These are phyloP conservation scores for Panzeria rudis DNA, from an alignment of 2,888 invertebrate genomes.

Conservation along the genomic window DNA sequence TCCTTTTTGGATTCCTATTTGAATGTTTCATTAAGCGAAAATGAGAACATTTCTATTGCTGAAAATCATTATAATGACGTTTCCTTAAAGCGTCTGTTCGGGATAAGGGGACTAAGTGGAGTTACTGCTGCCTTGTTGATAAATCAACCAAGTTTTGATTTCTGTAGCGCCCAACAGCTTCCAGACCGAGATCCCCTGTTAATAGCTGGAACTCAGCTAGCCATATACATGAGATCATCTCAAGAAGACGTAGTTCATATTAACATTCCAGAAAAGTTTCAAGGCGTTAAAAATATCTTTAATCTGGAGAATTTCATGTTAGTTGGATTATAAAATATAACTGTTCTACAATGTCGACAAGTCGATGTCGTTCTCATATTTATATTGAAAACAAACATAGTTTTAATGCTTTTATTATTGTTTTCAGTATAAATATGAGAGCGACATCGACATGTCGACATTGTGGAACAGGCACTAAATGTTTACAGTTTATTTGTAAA, in stretches of 20 bases:
- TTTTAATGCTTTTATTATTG: no score
- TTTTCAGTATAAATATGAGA: no score
- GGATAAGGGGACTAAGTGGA: conserved; percentile 73
- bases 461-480: no score
- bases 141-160: conserved; percentile 51
- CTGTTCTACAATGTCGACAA: no score
- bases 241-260: conserved; percentile 74
- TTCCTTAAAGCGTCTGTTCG: conserved; percentile 75
- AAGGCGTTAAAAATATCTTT: conserved; percentile 79
- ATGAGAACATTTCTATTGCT: conserved; percentile 76
- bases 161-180: not conserved
- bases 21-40: conserved; percentile 78
- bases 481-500: not conserved
- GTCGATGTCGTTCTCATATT: no score
- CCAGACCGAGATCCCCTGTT: conserved; percentile 55
- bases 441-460: no score
- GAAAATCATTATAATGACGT: conserved; percentile 78
- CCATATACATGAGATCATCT: conserved; percentile 75
- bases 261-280: conserved; percentile 76
- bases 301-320: conserved; percentile 81
- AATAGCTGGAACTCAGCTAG: conserved; percentile 75
- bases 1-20: conserved; percentile 75
- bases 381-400: no score
- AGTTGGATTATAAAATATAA: conserved; percentile 55
- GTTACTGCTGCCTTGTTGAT: conserved; percentile 74